phyloP scores from a whole-genome alignment of 2,797 vertebrate species.

The Pseudochirops corinnae region DNA sequence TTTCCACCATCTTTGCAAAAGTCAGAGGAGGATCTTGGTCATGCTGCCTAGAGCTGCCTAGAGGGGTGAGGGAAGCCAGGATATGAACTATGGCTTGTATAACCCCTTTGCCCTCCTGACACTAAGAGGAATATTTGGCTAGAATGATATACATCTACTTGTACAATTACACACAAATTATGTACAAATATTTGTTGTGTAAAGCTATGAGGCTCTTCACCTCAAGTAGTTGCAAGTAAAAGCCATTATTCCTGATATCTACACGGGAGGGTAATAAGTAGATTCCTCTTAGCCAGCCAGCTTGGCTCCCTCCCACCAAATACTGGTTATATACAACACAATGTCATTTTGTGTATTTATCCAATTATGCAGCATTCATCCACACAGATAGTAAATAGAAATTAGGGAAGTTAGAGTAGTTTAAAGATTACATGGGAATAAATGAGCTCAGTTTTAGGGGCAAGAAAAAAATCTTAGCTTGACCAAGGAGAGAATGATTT shows the following conservation, averaged over 20 bases:
- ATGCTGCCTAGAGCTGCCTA: not conserved
- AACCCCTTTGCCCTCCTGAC: not conserved
- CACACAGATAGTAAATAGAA: not conserved
- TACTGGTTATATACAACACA: not conserved
- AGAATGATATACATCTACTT: not conserved
- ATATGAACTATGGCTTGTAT: not conserved
- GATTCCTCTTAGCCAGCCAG: not conserved
- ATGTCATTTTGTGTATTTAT: not conserved
- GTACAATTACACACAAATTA: not conserved
- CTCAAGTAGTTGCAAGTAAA: not conserved
- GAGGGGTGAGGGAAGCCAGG: not conserved
- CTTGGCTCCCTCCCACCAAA: not conserved
- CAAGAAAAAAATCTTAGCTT: not conserved
- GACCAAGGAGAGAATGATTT: not conserved
- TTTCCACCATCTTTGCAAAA: not conserved
- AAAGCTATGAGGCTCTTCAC: not conserved
- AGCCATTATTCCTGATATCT: not conserved
- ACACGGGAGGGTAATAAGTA: not conserved
- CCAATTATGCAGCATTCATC: not conserved
- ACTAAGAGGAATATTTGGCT: not conserved
- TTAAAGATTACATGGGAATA: not conserved
- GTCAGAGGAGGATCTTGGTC: not conserved
- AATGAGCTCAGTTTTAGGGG: not conserved
- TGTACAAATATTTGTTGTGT: not conserved
- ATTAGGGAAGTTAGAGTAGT: not conserved